Base-by-base conservation (phyloP, 2,888 invertebrate species). In the Troides oblongomaculatus region DNA sequence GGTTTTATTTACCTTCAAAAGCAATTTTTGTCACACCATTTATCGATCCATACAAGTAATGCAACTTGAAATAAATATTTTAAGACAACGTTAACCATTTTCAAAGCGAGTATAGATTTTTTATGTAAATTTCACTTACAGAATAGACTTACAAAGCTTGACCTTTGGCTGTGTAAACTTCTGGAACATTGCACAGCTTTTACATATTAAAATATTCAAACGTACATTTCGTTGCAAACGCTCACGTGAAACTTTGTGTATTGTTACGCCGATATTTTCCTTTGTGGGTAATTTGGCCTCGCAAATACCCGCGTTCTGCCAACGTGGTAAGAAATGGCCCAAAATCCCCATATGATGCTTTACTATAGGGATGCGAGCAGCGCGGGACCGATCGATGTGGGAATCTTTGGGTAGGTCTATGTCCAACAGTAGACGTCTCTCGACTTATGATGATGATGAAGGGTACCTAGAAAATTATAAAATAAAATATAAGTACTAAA, bases 171-270 rank as follows among this genome's bases (percentile, higher is more conserved):
- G 36, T 61, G 50, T 66, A 66, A 60, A 36, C 66, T 23, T 21
- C 30, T 21, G 50, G 61, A 66, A 50, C 53, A 21, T 61, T 36
- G 50, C 17, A 21, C 36, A 30, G 60, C 50, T 53, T 60, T 59
- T 30, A 50, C 60, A 23, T 61, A 53, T 25, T 66, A 21, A 61
- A 66, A 50, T 61, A 66, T 66, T 66, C 50, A 66, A 53, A 30
- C n/a, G n/a, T 10, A 59, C 8, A 1, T 59, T 59, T 59, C n/a
- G 46, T 46, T 62, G 46, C 30, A 10, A 62, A 25, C 12, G 14
- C 18, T 36, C 4, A 8, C 21, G n/a, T n/a, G 18, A 57, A 57
- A 21, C 8, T 57, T 57, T 23, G 57, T 57, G 21, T 57, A 57
- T 21, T 21, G 7, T 2, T 23, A 57, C 1, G n/a, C 21, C 21